phyloP scores from a whole-genome alignment of 2,888 invertebrate species.

The Eristalinus aeneus region DNA sequence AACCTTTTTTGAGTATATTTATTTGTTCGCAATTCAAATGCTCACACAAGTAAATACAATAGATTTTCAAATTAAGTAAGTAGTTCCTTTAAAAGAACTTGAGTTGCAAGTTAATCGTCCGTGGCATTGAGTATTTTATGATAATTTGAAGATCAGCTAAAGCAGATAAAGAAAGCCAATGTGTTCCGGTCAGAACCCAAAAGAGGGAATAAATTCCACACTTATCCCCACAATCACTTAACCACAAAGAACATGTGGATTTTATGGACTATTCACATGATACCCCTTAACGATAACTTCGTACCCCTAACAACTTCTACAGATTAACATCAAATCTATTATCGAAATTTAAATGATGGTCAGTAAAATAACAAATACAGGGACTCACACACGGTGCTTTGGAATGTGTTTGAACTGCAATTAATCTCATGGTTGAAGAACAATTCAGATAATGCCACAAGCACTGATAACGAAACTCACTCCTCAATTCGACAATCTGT shows the following conservation, averaged over 20 bases:
- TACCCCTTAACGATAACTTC: neutral
- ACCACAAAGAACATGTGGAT: neutral
- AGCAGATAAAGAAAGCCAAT: neutral
- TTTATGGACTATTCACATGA: neutral
- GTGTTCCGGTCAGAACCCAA: neutral
- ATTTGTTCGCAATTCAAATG: neutral
- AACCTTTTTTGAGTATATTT: too few species aligned
- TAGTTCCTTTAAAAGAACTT: neutral
- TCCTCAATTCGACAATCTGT: neutral
- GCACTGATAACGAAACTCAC: neutral
- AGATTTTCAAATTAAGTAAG: too few species aligned
- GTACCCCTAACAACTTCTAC: neutral
- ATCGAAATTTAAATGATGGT: neutral
- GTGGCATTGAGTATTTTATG: neutral
- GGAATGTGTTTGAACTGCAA: neutral
- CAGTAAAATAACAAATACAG: neutral
- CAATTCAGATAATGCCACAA: constrained; percentile 5
- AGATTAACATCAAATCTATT: neutral
- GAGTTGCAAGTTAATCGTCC: neutral
- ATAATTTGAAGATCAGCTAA: neutral
- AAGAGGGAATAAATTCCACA: neutral
- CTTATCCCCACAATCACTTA: neutral
- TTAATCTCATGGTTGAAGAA: neutral
- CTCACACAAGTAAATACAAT: too few species aligned
- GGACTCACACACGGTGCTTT: neutral